Evolutionary conservation across 1,140 invertebrate genomes (phyloP).

Genomic region (Hyles vespertilio): DNA sequence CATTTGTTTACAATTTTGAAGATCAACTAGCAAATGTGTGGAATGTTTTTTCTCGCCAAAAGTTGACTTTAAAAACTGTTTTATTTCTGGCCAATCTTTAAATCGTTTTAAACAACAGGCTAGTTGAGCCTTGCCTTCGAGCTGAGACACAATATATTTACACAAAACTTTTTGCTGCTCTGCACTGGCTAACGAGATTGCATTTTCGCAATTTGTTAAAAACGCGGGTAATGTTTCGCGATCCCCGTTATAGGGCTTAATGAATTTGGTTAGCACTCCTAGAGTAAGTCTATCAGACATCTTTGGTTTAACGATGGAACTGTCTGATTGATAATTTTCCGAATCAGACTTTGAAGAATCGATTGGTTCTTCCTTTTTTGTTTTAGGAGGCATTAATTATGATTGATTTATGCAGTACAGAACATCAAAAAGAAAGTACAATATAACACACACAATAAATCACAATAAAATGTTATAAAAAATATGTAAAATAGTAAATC

Average conservation of each 20-base stretch:
- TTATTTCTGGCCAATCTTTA: constrained; percentile 16
- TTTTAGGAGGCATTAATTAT: constrained; percentile 2
- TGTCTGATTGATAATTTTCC: not conserved
- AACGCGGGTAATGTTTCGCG: constrained; percentile 19
- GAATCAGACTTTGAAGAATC: not conserved
- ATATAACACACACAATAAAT: not conserved
- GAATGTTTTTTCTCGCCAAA: constrained; percentile 34
- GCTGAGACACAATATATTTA: constrained; percentile 26
- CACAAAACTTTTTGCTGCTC: constrained; percentile 20
- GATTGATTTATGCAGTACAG: constrained; percentile 1
- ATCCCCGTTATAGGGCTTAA: constrained; percentile 18
- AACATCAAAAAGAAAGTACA: not conserved
- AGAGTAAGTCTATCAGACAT: constrained; percentile 10
- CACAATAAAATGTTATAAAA: too few relatives aligned
- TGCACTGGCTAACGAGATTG: constrained; percentile 8
- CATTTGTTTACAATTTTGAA: constrained; percentile 26
- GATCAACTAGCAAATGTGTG: constrained; percentile 23
- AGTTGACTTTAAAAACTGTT: constrained; percentile 21
- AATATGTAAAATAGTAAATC: not conserved
- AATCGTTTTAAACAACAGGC: constrained; percentile 20
- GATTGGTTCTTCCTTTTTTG: not conserved
- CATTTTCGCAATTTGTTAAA: constrained; percentile 24
- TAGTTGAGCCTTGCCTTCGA: constrained; percentile 11
- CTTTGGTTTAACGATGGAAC: not conserved
- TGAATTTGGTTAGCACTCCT: constrained; percentile 17